Base-by-base conservation (phyloP, 2,888 invertebrate genomes). In the Brenthis ino region DNA sequence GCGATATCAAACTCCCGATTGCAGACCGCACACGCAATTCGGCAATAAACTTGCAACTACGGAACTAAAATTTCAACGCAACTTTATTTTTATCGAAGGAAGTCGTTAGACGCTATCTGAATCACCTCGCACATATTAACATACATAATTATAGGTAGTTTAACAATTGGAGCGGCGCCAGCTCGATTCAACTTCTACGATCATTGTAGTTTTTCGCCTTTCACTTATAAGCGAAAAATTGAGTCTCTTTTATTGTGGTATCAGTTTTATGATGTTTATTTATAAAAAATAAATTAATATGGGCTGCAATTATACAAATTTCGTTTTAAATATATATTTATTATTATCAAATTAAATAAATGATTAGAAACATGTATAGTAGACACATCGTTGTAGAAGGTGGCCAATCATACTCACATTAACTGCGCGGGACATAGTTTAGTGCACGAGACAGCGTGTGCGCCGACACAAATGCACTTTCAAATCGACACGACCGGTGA, bases 21-120 rank as follows among this genome's bases (percentile, higher is more conserved):
- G 88, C 85, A 83, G 79, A 80, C 79, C 78, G 76, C 73, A 80
- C 91, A 91, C 91, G 91, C 91, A 87, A 91, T 89, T 85, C 86
- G 82, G 82, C 88, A 86, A 91, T 91, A 91, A 91, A 91, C 87
- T 87, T 88, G 85, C 87, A 88, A 82, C 86, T 85, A 86, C 89
- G 91, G 91, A 91, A 91, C 91, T 91, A 82, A 91, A 91, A 90
- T 91, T 91, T 91, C 91, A 91, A 90, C 91, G 91, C 91, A 91
- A 90, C 90, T 90, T 91, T 89, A 90, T 91, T 91, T 91, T 91
- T 91, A 91, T 90, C 89, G 86, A 83, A 88, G 91, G 91, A 91
- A 91, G 91, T 91, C 91, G 91, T 91, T 91, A 91, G 91, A 88
- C 89, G 88, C 77, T 91, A 91, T 91, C 91, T 89, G 86, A 85